A percentile compares a stretch with the other conserved stretches of the same genome.
phyloP scores from a whole-genome alignment of 2,888 invertebrate genomes.

The Antheraea yamamai region DNA sequence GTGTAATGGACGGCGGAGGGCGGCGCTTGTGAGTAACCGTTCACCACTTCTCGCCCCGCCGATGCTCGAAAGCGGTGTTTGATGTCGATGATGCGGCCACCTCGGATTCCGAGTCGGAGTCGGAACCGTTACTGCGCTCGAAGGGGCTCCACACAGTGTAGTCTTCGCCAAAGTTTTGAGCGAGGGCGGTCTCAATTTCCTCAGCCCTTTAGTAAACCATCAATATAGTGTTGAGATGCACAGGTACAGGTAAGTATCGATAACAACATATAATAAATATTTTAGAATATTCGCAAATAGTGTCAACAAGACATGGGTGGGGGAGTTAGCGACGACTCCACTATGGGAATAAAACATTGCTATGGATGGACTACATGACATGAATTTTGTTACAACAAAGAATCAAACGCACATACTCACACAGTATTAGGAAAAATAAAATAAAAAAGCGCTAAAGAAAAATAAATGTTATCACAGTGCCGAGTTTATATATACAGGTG shows the following conservation, averaged over 20 bases:
- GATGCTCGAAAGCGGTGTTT: background rate
- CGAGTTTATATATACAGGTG: conserved; percentile 19
- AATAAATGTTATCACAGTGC: conserved; percentile 50
- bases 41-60: background rate
- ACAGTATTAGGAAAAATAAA: conserved; percentile 27
- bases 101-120: conserved; percentile 24
- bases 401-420: background rate
- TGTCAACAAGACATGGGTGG: no score
- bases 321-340: no score
- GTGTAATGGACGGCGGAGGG: conserved; percentile 13
- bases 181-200: background rate
- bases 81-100: background rate
- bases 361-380: background rate
- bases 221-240: background rate
- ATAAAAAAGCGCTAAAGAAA: conserved; percentile 26
- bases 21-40: conserved; percentile 1
- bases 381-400: background rate
- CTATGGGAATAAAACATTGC: background rate
- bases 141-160: conserved; percentile 13
- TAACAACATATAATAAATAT: background rate
- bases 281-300: background rate
- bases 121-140: conserved; percentile 18
- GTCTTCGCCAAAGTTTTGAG: conserved; percentile 20
- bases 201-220: background rate
- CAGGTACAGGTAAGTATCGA: background rate